Base-by-base conservation (phyloP, 2,113 vertebrate genomes). In the Eulemur macaco region DNA sequence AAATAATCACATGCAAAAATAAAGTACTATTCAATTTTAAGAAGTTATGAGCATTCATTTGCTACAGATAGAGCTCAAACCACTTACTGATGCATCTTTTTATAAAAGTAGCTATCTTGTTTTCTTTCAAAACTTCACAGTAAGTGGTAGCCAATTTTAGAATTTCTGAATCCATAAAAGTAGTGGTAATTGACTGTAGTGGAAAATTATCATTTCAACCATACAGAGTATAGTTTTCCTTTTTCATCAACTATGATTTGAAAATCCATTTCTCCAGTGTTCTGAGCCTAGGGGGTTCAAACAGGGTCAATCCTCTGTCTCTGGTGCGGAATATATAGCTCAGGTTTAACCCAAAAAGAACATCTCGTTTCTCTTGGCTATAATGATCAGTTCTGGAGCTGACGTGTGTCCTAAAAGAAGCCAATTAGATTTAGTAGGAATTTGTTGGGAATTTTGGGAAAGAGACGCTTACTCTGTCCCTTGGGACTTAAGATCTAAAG, bases 1-100 rank as follows among this genome's bases (percentile, higher is more conserved):
- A 92, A 95, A 95, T 88, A 89, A 23, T 82, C 58, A 77, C 68
- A 95, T 89, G 66, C 60, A 97, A 96, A 91, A 42, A 83, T 45
- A 81, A 92, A 95, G 47, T 71, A 78, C 77, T 60, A 39, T 88
- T 88, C 81, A 95, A 25, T 90, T 95, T 97, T 92, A 58, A 85
- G 6, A 87, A 88, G 64, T 42, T 92, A 42, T 20, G 34, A 63
- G 37, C 80, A 66, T 84, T 84, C 81, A 64, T 96, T 97, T 96
- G 52, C 64, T 91, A 66, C 50, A 39, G 52, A 9, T 52, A 88
- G n/a, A 95, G 31, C 4, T 23, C n/a, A 83, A 83, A 39, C 50
- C 92, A 74, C 85, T 96, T 52, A 83, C 50, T 88, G 45, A 68
- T 94, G 11, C 13, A 84, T 94, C 83, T 69, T 78, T 94, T 85